phyloP scores from a whole-genome alignment of 2,797 vertebrate species.

The Paedocypris micromegethes region DNA sequence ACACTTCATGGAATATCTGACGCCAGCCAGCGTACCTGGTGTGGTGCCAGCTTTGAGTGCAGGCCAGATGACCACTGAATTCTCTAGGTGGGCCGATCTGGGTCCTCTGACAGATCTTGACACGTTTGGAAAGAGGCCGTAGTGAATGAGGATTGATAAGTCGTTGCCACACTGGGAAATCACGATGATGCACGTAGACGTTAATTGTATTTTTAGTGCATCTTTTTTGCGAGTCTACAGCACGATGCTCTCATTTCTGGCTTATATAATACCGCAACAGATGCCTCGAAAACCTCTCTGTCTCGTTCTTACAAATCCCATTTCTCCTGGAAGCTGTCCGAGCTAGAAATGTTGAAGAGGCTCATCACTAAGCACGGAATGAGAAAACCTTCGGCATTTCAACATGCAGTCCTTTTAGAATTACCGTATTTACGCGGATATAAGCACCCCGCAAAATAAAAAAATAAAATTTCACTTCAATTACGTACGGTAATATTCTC shows the following conservation, averaged over 20 bases:
- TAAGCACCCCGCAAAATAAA: too few species aligned
- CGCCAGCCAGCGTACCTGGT: conserved; percentile 22
- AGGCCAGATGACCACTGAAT: conserved; percentile 26
- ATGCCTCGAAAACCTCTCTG: conserved; percentile 42
- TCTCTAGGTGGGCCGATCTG: conserved; percentile 27
- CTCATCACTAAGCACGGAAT: conserved; percentile 11
- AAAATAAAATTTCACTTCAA: too few species aligned
- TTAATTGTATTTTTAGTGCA: neutral
- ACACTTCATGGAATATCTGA: conserved; percentile 40
- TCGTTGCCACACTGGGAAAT: too few species aligned
- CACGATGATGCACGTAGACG: conserved; percentile 4
- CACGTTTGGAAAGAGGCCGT: neutral
- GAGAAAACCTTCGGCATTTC: neutral
- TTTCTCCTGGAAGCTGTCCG: conserved; percentile 7
- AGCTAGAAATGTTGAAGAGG: conserved; percentile 23
- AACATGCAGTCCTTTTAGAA: conserved; percentile 15
- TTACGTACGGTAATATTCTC: too few species aligned
- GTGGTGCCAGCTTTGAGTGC: conserved; percentile 27
- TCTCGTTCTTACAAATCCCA: conserved; percentile 33
- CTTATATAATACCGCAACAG: conserved; percentile 48
- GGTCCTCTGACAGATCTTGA: conserved; percentile 5
- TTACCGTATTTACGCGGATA: neutral
- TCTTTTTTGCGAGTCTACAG: conserved; percentile 17
- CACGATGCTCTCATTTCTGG: conserved; percentile 26
- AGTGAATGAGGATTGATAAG: too few species aligned